Base-by-base conservation (phyloP, 2,888 invertebrate species). In the Epiblema foenella region DNA sequence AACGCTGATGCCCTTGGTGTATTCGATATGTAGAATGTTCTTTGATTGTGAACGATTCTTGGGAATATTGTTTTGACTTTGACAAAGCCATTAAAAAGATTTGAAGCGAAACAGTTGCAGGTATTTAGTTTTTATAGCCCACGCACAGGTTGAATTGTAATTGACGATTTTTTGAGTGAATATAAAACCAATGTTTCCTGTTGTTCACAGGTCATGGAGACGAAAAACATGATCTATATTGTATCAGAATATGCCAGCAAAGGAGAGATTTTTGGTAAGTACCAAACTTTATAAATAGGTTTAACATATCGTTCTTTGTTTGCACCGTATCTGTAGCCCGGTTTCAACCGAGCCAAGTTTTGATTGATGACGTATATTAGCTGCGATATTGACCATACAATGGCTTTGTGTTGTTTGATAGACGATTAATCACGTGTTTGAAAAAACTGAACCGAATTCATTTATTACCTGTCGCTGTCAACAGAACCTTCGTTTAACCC, bases 181-280 rank as follows among this genome's bases (percentile, higher is more conserved):
- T 46, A 7, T 8, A n/a, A 15, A 46, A 46, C n/a, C 8, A 46
- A 46, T n/a, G n/a, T 8, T 8, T 51, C 10, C 33, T 18, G 4
- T 78, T 87, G 83, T 83, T 94, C 94, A 49, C 93, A 98, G 98
- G 98, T 99, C 83, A 99, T 99, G 98, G 98, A 99, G 94, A 98
- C 99, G 71, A 98, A 98, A 89, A 98, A 98, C 89, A 98, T 98
- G 97, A 97, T 99, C 86, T 99, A 99, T 93, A 97, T 99, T 86
- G 99, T 99, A 77, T 99, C 98, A 73, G 99, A 99, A 91, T 99
- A 98, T 89, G 99, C 99, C 77, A 98, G 97, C 86, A 97, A 98
- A 92, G 99, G 99, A 80, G 99, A 99, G 94, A 98, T 99, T 90
- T 99, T 99, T 94, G 98, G 98, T 98, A 91, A 96, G 96, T 80